These are phyloP conservation scores for Hyperoplus immaculatus DNA, from an alignment of 2,797 vertebrate species.

Conservation along the genomic window DNA sequence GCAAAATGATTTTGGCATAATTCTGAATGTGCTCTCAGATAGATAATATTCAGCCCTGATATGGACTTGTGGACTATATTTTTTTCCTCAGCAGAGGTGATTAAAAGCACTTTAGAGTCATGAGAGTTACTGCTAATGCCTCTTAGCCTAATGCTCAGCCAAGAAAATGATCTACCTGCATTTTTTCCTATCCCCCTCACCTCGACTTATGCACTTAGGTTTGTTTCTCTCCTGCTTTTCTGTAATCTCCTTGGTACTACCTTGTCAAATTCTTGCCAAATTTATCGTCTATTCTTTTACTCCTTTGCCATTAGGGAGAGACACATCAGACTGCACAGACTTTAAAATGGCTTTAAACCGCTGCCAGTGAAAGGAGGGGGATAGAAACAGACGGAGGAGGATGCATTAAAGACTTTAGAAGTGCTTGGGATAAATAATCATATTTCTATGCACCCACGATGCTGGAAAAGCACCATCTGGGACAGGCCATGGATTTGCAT, in stretches of 20 bases:
- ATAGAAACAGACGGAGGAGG: slow-evolving; percentile 65
- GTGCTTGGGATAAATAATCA: slow-evolving; percentile 84
- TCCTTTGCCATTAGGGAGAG: slow-evolving; percentile 58
- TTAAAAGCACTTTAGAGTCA: slow-evolving; percentile 70
- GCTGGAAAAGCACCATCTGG: slow-evolving; percentile 85
- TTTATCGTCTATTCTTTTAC: slow-evolving; percentile 52
- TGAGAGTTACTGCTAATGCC: slow-evolving; percentile 59
- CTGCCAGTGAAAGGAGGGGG: slow-evolving; percentile 52
- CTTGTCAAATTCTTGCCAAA: slow-evolving; percentile 58
- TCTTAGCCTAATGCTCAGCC: slow-evolving; percentile 60
- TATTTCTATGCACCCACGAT: slow-evolving; percentile 84
- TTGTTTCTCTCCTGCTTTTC: slow-evolving; percentile 56
- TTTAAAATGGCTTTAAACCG: slow-evolving; percentile 70
- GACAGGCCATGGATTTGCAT: slow-evolving; percentile 89
- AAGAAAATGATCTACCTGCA: slow-evolving; percentile 58
- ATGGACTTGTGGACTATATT: slow-evolving; percentile 52
- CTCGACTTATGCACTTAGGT: slow-evolving; percentile 55
- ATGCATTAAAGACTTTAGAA: slow-evolving; percentile 76
- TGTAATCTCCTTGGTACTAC: slow-evolving; percentile 57
- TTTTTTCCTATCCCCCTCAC: slow-evolving; percentile 34
- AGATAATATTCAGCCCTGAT: slow-evolving; percentile 57
- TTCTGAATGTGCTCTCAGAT: slow-evolving; percentile 51
- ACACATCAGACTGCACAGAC: slow-evolving; percentile 56
- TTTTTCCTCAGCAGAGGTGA: slow-evolving; percentile 69
- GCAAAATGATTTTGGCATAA: slow-evolving; percentile 54